Evolutionary conservation across 2,113 vertebrate species (phyloP).

Genomic region (Sceloporus tristichus): DNA sequence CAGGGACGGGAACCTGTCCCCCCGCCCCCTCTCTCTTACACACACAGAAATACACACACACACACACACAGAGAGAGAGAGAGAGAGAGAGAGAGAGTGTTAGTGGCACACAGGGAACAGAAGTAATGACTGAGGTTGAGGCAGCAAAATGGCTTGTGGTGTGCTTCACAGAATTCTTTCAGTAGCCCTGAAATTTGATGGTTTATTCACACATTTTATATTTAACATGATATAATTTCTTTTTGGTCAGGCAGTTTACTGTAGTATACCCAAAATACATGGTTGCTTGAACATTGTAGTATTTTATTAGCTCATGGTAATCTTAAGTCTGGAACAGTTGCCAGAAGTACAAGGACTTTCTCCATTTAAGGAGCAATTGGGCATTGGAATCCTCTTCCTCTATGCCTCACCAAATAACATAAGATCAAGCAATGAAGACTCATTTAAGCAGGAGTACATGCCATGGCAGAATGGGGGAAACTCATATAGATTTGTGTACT

Average conservation of each 20-base stretch:
- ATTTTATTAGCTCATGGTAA: neutral
- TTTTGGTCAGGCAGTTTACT: neutral
- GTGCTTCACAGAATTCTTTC: neutral
- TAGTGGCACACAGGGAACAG: neutral
- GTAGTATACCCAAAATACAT: neutral
- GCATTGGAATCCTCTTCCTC: neutral
- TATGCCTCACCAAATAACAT: neutral
- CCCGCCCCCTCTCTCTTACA: no score
- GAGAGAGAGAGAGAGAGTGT: no score
- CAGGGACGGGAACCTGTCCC: no score
- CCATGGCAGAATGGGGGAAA: neutral
- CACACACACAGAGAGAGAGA: no score
- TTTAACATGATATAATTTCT: neutral
- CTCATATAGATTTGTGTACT: neutral
- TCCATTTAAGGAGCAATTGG: neutral
- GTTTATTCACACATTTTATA: neutral
- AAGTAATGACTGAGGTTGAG: neutral
- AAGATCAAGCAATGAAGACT: neutral
- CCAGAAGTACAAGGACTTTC: neutral
- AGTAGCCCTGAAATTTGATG: neutral
- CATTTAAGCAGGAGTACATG: no score
- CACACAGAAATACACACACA: no score
- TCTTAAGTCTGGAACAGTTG: neutral
- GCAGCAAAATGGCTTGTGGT: neutral
- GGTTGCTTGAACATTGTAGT: neutral